phyloP scores from a whole-genome alignment of 1,140 invertebrate species.

The Anoplophora glabripennis region DNA sequence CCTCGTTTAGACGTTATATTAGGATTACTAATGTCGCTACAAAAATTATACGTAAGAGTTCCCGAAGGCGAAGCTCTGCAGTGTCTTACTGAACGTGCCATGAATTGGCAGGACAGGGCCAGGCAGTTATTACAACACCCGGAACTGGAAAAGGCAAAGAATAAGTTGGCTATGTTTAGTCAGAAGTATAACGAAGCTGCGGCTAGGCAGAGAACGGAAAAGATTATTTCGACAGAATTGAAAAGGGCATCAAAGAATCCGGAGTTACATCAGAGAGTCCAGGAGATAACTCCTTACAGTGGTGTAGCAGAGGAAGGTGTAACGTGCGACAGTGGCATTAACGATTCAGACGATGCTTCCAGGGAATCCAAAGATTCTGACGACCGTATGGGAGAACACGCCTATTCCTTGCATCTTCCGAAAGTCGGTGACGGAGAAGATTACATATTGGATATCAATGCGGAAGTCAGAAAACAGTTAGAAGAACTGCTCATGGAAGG shows the following conservation, averaged over 20 bases:
- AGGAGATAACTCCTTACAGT: slow-evolving; percentile 55
- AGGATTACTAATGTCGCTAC: slow-evolving; percentile 78
- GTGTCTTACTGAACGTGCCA: slow-evolving; percentile 81
- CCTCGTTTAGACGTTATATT: slow-evolving; percentile 85
- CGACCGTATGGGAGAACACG: slow-evolving; percentile 44
- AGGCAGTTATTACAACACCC: slow-evolving; percentile 69
- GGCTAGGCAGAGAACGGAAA: slow-evolving; percentile 64
- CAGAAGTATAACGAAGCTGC: slow-evolving; percentile 66
- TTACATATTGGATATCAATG: slow-evolving; percentile 30
- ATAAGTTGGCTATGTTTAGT: slow-evolving; percentile 60
- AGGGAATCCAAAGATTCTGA: slow-evolving; percentile 31
- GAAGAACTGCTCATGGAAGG: slow-evolving; percentile 90
- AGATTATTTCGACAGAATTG: slow-evolving; percentile 65
- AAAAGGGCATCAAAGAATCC: slow-evolving; percentile 65
- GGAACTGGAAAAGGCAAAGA: slow-evolving; percentile 67
- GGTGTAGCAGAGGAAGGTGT: slow-evolving; percentile 42
- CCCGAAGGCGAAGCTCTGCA: slow-evolving; percentile 91
- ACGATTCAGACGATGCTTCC: slow-evolving; percentile 34
- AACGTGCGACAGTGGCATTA: slow-evolving; percentile 30
- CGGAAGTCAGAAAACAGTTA: slow-evolving; percentile 54
- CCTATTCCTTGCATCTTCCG: slow-evolving; percentile 44
- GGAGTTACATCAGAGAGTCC: slow-evolving; percentile 60
- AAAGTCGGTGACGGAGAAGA: slow-evolving; percentile 35
- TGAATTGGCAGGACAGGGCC: slow-evolving; percentile 82
- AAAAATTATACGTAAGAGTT: slow-evolving; percentile 81